Conservation (phyloP, 2,797 vertebrate species). For the Xenops minutus region DNA sequence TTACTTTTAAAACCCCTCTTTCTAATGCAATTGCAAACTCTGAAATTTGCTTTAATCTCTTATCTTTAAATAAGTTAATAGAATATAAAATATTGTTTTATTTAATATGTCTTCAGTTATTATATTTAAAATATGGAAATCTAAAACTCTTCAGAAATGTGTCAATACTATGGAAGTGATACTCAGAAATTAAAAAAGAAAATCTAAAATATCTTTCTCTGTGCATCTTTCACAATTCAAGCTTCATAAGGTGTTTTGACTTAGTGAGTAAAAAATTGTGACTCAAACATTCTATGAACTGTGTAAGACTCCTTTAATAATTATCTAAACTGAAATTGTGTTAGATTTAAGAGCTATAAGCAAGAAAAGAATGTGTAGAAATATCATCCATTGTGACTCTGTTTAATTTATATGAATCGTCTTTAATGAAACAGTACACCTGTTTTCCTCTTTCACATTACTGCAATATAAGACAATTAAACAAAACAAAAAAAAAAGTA, state of each 20-base stretch:
- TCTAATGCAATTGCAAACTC: neutral
- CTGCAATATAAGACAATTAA: neutral
- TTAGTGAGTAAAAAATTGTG: neutral
- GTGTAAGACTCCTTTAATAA: neutral
- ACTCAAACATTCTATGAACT: neutral
- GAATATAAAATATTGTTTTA: neutral
- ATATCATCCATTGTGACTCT: neutral
- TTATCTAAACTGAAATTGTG: neutral
- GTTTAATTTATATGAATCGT: neutral
- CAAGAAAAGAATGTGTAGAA: neutral
- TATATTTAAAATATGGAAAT: neutral
- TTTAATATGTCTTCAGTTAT: neutral
- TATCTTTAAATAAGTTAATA: neutral
- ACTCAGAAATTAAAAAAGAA: neutral
- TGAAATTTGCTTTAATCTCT: neutral
- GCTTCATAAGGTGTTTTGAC: neutral
- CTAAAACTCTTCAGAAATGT: neutral
- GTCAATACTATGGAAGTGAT: neutral
- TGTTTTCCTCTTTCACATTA: neutral
- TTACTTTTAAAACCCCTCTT: accelerated
- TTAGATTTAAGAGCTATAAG: neutral
- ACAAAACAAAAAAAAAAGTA: neutral
- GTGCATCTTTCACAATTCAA: neutral
- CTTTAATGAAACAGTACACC: neutral
- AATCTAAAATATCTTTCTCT: neutral